Base-by-base conservation (phyloP, 1,140 invertebrate genomes). In the Drosophila lacteicornis region DNA sequence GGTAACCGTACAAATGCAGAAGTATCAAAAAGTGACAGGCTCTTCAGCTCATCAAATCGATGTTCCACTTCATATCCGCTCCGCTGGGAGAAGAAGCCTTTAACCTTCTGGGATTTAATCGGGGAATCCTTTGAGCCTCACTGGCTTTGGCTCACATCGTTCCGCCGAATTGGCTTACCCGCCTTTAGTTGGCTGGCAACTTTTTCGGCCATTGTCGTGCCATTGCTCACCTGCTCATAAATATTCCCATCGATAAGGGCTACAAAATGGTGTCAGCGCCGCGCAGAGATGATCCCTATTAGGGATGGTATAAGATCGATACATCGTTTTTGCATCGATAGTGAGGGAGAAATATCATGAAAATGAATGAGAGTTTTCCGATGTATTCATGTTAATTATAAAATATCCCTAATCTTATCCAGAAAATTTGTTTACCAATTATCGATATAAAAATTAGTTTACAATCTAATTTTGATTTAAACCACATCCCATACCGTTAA, bases 61-160 rank as follows among this genome's bases (percentile, higher is more conserved):
- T 82, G 78, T 82, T 87, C 71, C 82, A 51, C 75, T 83, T 82
- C 70, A 86, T 79, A 81, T 81, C 75, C 79, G 50, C 45, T 19
- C 9, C 4, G 4, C 11, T 11, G 27, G 17, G 45, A 65, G 15
- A 33, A 3, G 51, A 55, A 22, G 33, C 33, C 51, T 19, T 15
- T 55, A 55, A 55, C 33, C 51, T 43, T 60, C 12, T 30, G 40
- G 38, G 13, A 42, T 25, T 38, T 50, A 51, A 50, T 36, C 30
- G 19, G 13, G 22, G 30, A 71, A 71, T 73, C 67, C 38, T 71
- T 73, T 70, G 30, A 59, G 66, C 69, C 69, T 19, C 51, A 22
- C 25, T 73, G 51, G 45, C 66, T 57, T 69, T 69, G 63, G 47
- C 50, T 61, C 56, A 68, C 56, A 61, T 51, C 47, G 62, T 67